Conservation (phyloP, 2,113 vertebrate genomes). For the Eurypyga helias region DNA sequence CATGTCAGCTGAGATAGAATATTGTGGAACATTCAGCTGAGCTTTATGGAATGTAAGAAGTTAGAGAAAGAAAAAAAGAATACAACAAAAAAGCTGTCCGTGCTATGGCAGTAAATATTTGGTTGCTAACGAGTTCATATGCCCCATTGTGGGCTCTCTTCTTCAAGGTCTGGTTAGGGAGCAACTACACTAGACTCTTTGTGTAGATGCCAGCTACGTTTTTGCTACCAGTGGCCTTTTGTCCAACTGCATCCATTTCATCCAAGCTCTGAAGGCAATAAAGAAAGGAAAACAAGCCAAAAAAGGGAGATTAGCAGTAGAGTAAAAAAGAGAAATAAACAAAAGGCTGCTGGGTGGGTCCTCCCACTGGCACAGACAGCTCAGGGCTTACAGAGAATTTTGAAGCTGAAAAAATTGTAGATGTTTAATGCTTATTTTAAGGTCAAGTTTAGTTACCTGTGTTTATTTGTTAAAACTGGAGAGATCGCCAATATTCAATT, state of each 20-base stretch:
- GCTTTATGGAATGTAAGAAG: background rate
- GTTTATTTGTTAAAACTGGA: background rate
- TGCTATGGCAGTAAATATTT: background rate
- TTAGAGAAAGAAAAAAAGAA: background rate
- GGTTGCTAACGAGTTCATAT: background rate
- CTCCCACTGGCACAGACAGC: background rate
- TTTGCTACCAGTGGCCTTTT: background rate
- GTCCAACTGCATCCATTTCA: background rate
- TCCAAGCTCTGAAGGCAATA: background rate
- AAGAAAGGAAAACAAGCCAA: background rate
- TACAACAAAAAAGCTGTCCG: background rate
- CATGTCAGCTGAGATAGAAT: background rate
- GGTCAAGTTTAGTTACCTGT: background rate
- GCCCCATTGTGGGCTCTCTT: background rate
- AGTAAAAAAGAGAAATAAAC: background rate
- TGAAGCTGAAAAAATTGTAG: background rate
- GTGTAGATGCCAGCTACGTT: background rate
- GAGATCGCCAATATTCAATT: background rate
- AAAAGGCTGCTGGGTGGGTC: background rate
- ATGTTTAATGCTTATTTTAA: background rate
- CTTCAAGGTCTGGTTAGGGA: background rate
- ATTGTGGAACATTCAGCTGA: background rate
- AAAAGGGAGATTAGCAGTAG: background rate
- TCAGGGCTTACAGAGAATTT: background rate
- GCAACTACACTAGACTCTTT: background rate